Base-by-base conservation (phyloP, 2,888 invertebrate species). In the Phortica magna region DNA sequence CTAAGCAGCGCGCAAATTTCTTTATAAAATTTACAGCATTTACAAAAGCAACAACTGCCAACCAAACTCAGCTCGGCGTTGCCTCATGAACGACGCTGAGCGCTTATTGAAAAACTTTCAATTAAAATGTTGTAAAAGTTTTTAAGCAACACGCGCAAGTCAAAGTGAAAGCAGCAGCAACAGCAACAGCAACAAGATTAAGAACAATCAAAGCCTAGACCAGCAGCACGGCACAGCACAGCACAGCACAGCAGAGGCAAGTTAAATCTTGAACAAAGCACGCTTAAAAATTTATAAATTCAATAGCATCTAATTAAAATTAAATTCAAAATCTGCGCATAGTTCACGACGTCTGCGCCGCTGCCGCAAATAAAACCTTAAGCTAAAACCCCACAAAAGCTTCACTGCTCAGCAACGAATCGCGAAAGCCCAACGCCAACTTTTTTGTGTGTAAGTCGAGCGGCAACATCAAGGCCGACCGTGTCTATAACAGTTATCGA, bases 241-340 rank as follows among this genome's bases (percentile, higher is more conserved):
- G n/a, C n/a, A n/a, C n/a, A n/a, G n/a, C n/a, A n/a, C 10, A 12
- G 48, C 64, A 22, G 39, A 10, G 19, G 39, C 31, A 65, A 65
- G 65, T 41, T 12, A 41, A n/a, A 41, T 9, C 17, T 39, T 6
- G 17, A 55, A 55, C 19, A 71, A 71, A 86, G 83, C 87, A 41
- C 82, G 83, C 79, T 87, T 81, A 84, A 87, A 88, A 83, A 84
- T 85, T 82, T 85, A 86, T 88, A 85, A 84, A 88, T 88, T 88
- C 86, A 87, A 87, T 88, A 87, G 85, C 88, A 87, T 80, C 86
- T 87, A 88, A 87, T 87, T 87, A 87, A 87, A 87, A 87, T 87
- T 88, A 88, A 71, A 71, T 71, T 53, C 53, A 19, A 55, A 71
- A 71, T 71, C 70, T 55, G 70, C 12, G 31, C 31, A 31, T 31